phyloP scores from a whole-genome alignment of 2,113 vertebrate genomes.

The Mus pahari region DNA sequence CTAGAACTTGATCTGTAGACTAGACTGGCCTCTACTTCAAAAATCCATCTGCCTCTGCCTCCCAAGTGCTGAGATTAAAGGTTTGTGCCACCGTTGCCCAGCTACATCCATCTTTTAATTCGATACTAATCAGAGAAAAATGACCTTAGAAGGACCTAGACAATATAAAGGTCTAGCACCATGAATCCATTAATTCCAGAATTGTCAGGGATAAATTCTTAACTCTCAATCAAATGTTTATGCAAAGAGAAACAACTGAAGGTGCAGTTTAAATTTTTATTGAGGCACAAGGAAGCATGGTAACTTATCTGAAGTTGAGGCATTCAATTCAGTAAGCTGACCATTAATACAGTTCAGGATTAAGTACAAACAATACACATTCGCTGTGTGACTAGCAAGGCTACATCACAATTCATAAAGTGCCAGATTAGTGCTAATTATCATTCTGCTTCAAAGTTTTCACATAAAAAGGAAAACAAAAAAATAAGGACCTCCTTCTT shows the following conservation, averaged over 20 bases:
- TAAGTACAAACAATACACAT: constrained; percentile 91
- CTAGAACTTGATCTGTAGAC: neutral
- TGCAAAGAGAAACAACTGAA: constrained; percentile 82
- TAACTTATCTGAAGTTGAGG: constrained; percentile 88
- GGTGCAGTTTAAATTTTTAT: constrained; percentile 92
- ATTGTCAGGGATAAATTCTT: constrained; percentile 26
- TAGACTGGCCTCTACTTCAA: neutral
- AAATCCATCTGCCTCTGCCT: neutral
- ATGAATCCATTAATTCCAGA: constrained; percentile 29
- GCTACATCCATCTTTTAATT: neutral
- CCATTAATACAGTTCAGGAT: constrained; percentile 86
- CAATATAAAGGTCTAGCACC: constrained; percentile 9
- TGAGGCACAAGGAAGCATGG: constrained; percentile 92
- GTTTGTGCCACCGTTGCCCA: neutral
- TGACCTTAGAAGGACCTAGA: neutral
- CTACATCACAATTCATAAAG: constrained; percentile 90
- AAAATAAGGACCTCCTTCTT: constrained; percentile 78
- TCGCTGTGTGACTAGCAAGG: constrained; percentile 89
- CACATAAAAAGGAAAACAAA: constrained; percentile 80
- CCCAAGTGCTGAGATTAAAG: neutral
- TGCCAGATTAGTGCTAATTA: constrained; percentile 89
- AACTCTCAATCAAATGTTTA: constrained; percentile 53
- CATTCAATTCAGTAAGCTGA: constrained; percentile 88
- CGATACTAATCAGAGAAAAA: constrained; percentile 24
- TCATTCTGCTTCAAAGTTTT: constrained; percentile 85